phyloP scores from a whole-genome alignment of 2,113 vertebrate genomes.

The Cepphus grylle region DNA sequence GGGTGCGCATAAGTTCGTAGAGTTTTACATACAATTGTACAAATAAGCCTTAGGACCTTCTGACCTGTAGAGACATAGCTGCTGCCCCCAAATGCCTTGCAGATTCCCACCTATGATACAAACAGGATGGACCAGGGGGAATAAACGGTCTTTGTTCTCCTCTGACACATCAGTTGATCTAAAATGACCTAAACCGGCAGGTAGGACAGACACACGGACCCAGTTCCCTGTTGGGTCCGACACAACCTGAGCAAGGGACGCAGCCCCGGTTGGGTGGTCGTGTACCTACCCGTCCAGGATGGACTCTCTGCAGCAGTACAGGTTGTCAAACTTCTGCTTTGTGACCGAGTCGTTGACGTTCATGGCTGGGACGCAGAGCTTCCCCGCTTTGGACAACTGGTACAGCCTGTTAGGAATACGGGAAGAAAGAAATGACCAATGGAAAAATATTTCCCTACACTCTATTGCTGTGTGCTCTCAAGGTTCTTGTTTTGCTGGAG shows the following conservation, averaged over 20 bases:
- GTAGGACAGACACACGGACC: accelerated
- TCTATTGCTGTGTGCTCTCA: accelerated
- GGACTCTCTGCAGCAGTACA: constrained; percentile 96
- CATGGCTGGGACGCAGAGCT: constrained; percentile 96
- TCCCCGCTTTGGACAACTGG: constrained; percentile 94
- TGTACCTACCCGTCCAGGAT: constrained; percentile 88
- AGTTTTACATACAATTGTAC: not conserved
- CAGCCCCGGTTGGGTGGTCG: accelerated
- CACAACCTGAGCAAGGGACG: accelerated
- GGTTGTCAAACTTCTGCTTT: constrained; percentile 98
- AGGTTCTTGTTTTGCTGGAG: not conserved
- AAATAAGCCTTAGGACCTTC: not conserved
- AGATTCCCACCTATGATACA: not conserved
- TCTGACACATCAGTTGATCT: not conserved
- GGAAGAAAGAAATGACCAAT: not conserved
- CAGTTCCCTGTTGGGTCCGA: not conserved
- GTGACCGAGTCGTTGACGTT: constrained; percentile 98
- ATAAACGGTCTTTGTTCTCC: not conserved
- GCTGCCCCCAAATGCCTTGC: not conserved
- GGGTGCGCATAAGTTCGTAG: accelerated
- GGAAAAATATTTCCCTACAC: not conserved
- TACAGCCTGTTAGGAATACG: constrained; percentile 78
- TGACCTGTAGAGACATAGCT: not conserved
- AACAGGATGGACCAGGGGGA: not conserved
- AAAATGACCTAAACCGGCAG: not conserved